Conservation (phyloP, 1,140 invertebrate genomes). For the Drosophila tristis region DNA sequence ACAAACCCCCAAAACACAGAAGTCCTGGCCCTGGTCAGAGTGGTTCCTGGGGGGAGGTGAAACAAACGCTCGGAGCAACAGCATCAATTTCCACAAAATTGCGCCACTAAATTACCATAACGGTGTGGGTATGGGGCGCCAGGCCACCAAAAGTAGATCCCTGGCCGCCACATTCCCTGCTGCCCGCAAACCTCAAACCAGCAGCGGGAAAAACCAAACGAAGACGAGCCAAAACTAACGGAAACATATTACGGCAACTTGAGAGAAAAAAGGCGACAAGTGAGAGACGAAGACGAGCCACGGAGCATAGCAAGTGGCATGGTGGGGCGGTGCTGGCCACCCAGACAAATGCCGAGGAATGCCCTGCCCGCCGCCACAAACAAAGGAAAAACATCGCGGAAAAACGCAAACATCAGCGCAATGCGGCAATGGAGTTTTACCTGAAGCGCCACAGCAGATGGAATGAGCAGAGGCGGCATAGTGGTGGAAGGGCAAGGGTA, state of each 20-base stretch:
- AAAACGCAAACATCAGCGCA: slow-evolving; percentile 78
- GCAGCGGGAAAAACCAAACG: neutral
- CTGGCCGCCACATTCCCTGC: neutral
- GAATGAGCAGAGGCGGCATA: no score
- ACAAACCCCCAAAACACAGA: slow-evolving; percentile 1
- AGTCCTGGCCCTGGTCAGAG: slow-evolving; percentile 13
- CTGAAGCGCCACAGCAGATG: slow-evolving; percentile 23
- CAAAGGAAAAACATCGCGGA: slow-evolving; percentile 48
- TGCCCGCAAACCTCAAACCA: neutral
- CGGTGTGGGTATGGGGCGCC: slow-evolving; percentile 7
- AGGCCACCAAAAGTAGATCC: slow-evolving; percentile 1
- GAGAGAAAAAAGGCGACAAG: slow-evolving; percentile 56
- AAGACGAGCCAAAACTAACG: slow-evolving; percentile 58
- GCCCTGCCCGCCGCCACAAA: slow-evolving; percentile 26
- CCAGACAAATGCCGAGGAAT: slow-evolving; percentile 50
- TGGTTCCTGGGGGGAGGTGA: neutral
- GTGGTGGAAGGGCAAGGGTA: no score
- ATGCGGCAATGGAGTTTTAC: slow-evolving; percentile 73
- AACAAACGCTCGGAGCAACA: slow-evolving; percentile 33
- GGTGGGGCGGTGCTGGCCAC: no score
- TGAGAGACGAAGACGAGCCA: slow-evolving; percentile 40
- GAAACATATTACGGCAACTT: slow-evolving; percentile 68
- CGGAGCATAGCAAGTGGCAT: slow-evolving; percentile 1
- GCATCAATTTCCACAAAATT: slow-evolving; percentile 79
- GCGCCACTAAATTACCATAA: slow-evolving; percentile 78